Base-by-base conservation (phyloP, 2,888 invertebrate genomes). In the Galeruca laticollis region DNA sequence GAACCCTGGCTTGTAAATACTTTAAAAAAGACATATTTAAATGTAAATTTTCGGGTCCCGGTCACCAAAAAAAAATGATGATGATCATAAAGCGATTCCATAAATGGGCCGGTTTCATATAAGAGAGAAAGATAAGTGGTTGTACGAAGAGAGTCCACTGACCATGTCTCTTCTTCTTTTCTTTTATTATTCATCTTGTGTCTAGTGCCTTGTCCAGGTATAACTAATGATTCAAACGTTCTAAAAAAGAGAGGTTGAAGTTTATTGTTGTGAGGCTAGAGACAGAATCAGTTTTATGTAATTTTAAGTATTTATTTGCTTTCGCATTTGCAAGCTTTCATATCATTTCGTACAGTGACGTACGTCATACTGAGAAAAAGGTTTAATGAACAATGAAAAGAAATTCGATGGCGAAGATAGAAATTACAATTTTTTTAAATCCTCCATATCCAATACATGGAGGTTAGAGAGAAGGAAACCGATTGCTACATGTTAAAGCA, bases 71-170 rank as follows among this genome's bases (percentile, higher is more conserved):
- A 76, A 76, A 76, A 76, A 73, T 26, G 26, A 26, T 26, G 74
- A 72, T 78, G 73, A 76, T 79, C 80, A 81, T 80, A 80, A 82
- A 81, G 72, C 76, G 79, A 78, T 72, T 66, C 81, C 78, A 71
- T 82, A 82, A 80, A 82, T 78, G 80, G 81, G 73, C 71, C 75
- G 78, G 77, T 80, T 80, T 80, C 79, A 57, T 60, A 77, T 77
- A 75, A 78, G 79, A 77, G 77, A 79, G 78, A 79, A 77, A 78
- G 78, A 80, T 80, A 79, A 80, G 20, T 60, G 40, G 56, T 56
- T 15, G 56, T 47, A 47, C 15, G 47, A 18, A 47, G 47, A 47
- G 18, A 26, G 60, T 40, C 54, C 60, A 52, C 37, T 61, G 60
- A 60, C 40, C 67, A 68, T 51, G 33, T 35, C 11, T 59, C 21